Percentiles rank a stretch among this genome's conserved stretches.
Conservation (phyloP, 2,113 vertebrate species). For the Pipra filicauda region DNA sequence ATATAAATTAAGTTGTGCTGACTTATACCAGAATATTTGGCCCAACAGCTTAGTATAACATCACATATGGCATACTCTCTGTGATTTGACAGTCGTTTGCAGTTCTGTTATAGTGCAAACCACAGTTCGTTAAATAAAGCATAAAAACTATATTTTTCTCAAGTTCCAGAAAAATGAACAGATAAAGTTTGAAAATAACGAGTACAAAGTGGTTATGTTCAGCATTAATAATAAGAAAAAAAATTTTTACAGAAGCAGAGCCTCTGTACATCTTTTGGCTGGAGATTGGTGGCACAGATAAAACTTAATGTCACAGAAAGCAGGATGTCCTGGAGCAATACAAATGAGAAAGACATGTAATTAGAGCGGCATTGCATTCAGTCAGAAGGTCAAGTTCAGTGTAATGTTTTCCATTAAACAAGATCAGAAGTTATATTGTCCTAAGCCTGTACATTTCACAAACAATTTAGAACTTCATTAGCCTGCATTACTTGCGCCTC, state of each 20-base stretch:
- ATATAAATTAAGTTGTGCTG: background rate
- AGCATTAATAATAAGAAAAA: background rate
- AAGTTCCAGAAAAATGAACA: conserved; percentile 18
- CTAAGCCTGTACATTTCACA: background rate
- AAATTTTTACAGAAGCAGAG: background rate
- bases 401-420: background rate
- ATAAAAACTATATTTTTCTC: background rate
- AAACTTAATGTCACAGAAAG: background rate
- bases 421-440: background rate
- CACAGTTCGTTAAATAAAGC: background rate
- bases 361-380: background rate
- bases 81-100: conserved; percentile 5
- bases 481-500: background rate
- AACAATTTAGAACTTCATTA: background rate
- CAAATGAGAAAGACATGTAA: background rate
- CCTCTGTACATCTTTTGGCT: background rate
- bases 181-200: conserved; percentile 5
- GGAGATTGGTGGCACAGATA: background rate
- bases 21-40: background rate
- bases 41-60: background rate
- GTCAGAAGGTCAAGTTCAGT: background rate
- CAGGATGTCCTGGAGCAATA: conserved; percentile 1
- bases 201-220: background rate
- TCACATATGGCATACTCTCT: conserved; percentile 29
- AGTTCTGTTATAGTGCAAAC: background rate